Evolutionary conservation across 2,888 invertebrate genomes (phyloP).

Genomic region (Synergus umbraculus): DNA sequence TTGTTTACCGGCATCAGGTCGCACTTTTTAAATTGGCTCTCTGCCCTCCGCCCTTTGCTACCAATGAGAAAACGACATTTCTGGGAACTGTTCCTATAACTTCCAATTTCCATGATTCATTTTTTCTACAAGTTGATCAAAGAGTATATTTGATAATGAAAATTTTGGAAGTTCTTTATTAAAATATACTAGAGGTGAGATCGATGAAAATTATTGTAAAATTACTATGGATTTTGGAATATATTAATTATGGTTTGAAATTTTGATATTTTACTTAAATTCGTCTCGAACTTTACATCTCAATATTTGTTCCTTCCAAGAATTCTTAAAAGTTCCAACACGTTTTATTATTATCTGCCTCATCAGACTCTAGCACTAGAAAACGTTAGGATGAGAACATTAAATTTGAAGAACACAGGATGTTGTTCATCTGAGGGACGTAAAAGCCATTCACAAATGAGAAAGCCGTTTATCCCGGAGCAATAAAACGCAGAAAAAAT

Average conservation of each 20-base stretch:
- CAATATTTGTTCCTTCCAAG: conserved; percentile 2
- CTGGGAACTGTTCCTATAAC: conserved; percentile 6
- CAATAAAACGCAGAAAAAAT: conserved; percentile 37
- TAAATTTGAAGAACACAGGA: conserved; percentile 38
- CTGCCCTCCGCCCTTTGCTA: conserved; percentile 51
- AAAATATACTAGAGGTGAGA: too few species aligned
- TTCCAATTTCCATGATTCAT: conserved; percentile 24
- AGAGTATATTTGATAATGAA: not conserved
- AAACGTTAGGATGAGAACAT: conserved; percentile 20
- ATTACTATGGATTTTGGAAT: too few species aligned
- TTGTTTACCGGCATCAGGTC: conserved; percentile 69
- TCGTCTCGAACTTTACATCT: not conserved
- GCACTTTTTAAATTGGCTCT: conserved; percentile 66
- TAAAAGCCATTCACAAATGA: conserved; percentile 16
- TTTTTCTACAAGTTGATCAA: not conserved
- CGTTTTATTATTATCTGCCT: conserved; percentile 24
- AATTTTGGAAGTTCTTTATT: too few species aligned
- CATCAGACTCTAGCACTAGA: conserved; percentile 22
- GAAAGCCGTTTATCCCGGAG: conserved; percentile 24
- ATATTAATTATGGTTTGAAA: too few species aligned
- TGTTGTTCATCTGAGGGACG: conserved; percentile 30
- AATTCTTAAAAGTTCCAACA: conserved; percentile 13
- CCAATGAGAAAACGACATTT: conserved; percentile 21
- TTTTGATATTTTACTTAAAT: not conserved
- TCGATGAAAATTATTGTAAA: too few species aligned